Evolutionary conservation across 2,113 vertebrate species (phyloP), one percentile per base, ranked within the genome.

Genomic region (Chloroceryle aenea): DNA sequence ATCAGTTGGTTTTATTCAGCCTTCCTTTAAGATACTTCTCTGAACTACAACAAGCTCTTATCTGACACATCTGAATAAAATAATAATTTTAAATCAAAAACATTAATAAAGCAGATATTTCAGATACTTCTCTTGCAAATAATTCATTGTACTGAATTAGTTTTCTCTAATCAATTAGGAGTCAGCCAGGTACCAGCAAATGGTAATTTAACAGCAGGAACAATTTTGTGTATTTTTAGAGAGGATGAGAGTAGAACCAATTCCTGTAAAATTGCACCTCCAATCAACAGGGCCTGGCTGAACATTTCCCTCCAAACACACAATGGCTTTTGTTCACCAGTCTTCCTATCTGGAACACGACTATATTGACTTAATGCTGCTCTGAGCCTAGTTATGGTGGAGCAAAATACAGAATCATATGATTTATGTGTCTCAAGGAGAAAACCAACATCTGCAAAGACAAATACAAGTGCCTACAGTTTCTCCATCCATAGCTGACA

Each of bases 61-160:
- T 64, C 38, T 71, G 47, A 78, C 56, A 75, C 29, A 83, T 56
- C 71, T 52, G 82, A 90, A 92, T 92, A 86, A 93, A 94, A 89
- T 36, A 89, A 68, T 89, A 42, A 91, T 83, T 93, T 96, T 10
- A 84, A 91, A 92, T 86, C 1, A 96, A 94, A 95, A 91, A 47
- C 77, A 86, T 92, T 90, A 96, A 94, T 93, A 90, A 96, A 93
- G 68, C 34, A 78, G 90, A 15, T 96, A 92, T 96, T 97, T 95
- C 88, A 92, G 92, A 92, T 75, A 75, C 79, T 92, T 96, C 55
- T 64, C 78, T 97, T 90, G 63, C 87, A 87, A 96, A 94, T 94
- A 94, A 95, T 96, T 96, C 56, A 95, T 94, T 27, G 15, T 38
- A 81, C 61, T 84, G 76, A 81, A 90, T 91, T 75, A 95, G 43